Percentiles rank a stretch among this genome's conserved stretches.
Evolutionary conservation across 1,140 invertebrate genomes (phyloP).

Genomic region (Lutraria rhynchaena): DNA sequence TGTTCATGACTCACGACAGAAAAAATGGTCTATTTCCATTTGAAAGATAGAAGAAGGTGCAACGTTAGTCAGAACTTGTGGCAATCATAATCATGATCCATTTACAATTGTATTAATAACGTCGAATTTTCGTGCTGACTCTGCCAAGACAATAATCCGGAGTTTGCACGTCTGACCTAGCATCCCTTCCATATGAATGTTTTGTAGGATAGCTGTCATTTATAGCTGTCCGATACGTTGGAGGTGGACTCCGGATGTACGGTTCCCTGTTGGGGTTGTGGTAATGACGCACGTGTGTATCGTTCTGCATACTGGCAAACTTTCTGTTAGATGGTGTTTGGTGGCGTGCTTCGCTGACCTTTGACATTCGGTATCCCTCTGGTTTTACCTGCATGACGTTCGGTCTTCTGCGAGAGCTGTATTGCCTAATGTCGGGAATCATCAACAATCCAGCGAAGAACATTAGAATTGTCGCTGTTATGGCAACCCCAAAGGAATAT

Average conservation of each 20-base stretch:
- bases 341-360: not conserved
- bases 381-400: not conserved
- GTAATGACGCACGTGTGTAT: slow-evolving; percentile 37
- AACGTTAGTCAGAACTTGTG: too few relatives aligned
- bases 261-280: slow-evolving; percentile 53
- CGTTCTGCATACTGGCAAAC: not conserved
- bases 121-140: slow-evolving; percentile 7
- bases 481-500: slow-evolving; percentile 32
- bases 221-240: slow-evolving; percentile 17
- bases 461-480: slow-evolving; percentile 24
- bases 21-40: too few relatives aligned
- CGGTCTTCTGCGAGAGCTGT: not conserved
- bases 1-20: too few relatives aligned
- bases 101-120: too few relatives aligned
- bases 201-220: not conserved
- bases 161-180: slow-evolving; percentile 42
- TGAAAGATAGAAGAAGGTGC: too few relatives aligned
- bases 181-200: not conserved
- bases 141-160: slow-evolving; percentile 51
- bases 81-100: too few relatives aligned
- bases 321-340: slow-evolving; percentile 49
- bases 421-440: slow-evolving; percentile 51
- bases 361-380: not conserved
- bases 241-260: slow-evolving; percentile 34
- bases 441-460: slow-evolving; percentile 52